Conservation (phyloP, 2,888 invertebrate genomes). For the Eucera pruinosa region DNA sequence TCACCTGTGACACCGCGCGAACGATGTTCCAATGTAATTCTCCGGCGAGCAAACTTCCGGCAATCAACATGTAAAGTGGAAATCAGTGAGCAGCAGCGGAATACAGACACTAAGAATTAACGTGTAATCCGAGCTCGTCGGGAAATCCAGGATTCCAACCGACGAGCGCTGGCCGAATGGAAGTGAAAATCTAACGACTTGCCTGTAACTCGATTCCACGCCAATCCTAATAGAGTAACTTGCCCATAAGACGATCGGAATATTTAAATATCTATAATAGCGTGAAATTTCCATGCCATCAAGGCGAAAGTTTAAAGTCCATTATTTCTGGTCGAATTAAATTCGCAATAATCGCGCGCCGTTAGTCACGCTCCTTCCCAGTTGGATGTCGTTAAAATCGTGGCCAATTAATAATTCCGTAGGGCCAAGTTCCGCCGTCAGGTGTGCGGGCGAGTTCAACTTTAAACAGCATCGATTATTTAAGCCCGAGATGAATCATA, state of each 20-base stretch:
- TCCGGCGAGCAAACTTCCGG: slow-evolving; percentile 63
- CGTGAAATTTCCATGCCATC: neutral
- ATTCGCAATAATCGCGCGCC: neutral
- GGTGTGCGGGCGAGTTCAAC: slow-evolving; percentile 29
- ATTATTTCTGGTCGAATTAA: neutral
- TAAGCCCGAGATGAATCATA: slow-evolving; percentile 34
- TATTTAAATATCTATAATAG: neutral
- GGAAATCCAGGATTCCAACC: slow-evolving; percentile 10
- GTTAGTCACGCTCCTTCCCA: neutral
- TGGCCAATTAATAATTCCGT: slow-evolving; percentile 17
- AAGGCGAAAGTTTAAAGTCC: neutral
- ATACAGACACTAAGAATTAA: slow-evolving; percentile 56
- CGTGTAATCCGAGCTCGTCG: slow-evolving; percentile 52
- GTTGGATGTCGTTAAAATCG: slow-evolving; percentile 10
- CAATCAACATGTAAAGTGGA: slow-evolving; percentile 72
- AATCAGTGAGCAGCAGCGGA: slow-evolving; percentile 69
- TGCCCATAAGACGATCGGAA: neutral
- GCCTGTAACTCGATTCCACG: slow-evolving; percentile 2
- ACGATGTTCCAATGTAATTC: slow-evolving; percentile 58
- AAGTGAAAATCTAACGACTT: slow-evolving; percentile 23
- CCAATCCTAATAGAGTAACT: neutral
- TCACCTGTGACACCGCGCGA: slow-evolving; percentile 18
- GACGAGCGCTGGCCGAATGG: neutral
- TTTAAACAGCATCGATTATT: slow-evolving; percentile 54
- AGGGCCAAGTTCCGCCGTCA: slow-evolving; percentile 21